Evolutionary conservation across 1,140 invertebrate species (phyloP).

Genomic region (Pogonus chalceus): DNA sequence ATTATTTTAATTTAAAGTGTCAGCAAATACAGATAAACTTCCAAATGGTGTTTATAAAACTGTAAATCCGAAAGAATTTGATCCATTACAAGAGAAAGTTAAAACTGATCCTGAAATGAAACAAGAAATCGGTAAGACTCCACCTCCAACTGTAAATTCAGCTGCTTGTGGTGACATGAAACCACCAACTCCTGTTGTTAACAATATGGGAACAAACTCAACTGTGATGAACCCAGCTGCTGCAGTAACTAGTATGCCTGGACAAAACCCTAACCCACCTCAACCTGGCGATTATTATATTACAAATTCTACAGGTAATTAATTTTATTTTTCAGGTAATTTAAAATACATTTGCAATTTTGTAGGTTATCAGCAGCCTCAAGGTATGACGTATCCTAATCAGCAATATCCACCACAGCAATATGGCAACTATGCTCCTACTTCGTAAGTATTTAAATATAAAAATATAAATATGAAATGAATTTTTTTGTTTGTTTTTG

Average conservation of each 20-base stretch:
- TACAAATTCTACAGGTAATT: constrained; percentile 1
- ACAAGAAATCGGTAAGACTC: constrained; percentile 14
- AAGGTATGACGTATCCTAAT: background rate
- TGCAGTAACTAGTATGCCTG: no score
- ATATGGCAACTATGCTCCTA: background rate
- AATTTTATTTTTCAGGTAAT: background rate
- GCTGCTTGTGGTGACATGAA: constrained; percentile 13
- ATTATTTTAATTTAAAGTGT: background rate
- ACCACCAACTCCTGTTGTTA: constrained; percentile 7
- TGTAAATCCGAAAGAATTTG: constrained; percentile 34
- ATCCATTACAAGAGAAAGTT: constrained; percentile 32
- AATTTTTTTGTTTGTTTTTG: constrained; percentile 13
- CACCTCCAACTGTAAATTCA: background rate
- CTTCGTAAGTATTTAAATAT: background rate
- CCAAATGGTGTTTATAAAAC: constrained; percentile 10
- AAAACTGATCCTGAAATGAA: constrained; percentile 20
- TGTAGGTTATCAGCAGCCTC: constrained; percentile 1
- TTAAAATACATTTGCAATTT: background rate
- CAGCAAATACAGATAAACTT: constrained; percentile 8
- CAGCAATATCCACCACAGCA: background rate
- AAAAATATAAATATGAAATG: background rate
- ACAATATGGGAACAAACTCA: constrained; percentile 14
- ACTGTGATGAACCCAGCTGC: constrained; percentile 20
- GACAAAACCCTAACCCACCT: no score
- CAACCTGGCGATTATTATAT: background rate